Evolutionary conservation across 30 jellyfish, hydroid and myxozoan genomes (phyloP).

Genomic region (Morbakka virulenta): DNA sequence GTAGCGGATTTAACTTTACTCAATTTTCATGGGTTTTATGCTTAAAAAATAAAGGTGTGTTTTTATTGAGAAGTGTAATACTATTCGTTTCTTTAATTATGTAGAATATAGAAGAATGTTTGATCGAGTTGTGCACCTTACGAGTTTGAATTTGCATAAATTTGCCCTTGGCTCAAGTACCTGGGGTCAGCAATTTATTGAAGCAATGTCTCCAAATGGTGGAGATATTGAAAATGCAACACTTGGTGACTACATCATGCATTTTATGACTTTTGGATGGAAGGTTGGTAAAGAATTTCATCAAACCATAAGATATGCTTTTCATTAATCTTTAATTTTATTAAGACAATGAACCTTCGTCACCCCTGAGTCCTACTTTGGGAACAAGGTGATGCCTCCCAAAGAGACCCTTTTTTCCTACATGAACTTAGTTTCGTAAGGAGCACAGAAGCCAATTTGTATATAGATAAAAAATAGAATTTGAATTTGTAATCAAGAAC

Average conservation of each 20-base stretch:
- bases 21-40: not conserved
- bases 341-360: not conserved
- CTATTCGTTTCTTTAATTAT: too few relatives aligned
- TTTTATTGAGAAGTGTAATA: too few relatives aligned
- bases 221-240: constrained; percentile 93
- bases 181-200: constrained; percentile 97
- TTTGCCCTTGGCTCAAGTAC: constrained; percentile 88
- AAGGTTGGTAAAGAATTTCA: constrained; percentile 46
- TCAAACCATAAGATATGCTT: not conserved
- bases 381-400: too few relatives aligned
- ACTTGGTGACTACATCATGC: constrained; percentile 82
- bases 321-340: not conserved
- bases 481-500: too few relatives aligned
- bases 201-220: constrained; percentile 96
- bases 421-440: too few relatives aligned
- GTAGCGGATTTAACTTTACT: not conserved
- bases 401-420: too few relatives aligned
- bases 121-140: constrained; percentile 87
- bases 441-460: too few relatives aligned
- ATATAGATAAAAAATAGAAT: too few relatives aligned
- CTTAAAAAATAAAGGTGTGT: too few relatives aligned
- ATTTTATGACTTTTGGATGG: constrained; percentile 86
- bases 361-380: not conserved
- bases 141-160: constrained; percentile 84
- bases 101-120: constrained; percentile 93